Evolutionary conservation across 2,888 invertebrate genomes (phyloP).

Genomic region (Drosophila differens): DNA sequence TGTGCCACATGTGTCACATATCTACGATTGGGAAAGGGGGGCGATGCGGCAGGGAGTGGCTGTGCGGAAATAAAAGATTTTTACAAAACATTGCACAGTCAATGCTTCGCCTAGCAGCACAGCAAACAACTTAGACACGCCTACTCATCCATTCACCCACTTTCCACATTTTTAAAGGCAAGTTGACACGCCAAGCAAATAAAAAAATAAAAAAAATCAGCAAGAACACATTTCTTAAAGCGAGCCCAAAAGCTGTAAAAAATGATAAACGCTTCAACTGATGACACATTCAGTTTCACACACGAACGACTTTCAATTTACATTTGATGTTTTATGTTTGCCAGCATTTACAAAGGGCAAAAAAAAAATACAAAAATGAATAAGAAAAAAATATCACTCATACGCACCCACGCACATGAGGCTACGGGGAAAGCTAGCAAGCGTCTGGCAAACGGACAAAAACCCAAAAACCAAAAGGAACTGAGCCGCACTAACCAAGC

Average conservation of each 20-base stretch:
- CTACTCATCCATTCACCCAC: conserved; percentile 14
- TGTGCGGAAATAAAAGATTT: conserved; percentile 74
- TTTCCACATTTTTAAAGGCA: conserved; percentile 66
- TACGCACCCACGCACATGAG: conserved; percentile 77
- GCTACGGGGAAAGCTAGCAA: conserved; percentile 35
- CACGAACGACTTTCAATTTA: conserved; percentile 83
- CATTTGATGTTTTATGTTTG: conserved; percentile 81
- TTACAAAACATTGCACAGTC: conserved; percentile 75
- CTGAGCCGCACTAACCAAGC: conserved; percentile 49
- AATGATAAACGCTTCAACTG: conserved; percentile 82
- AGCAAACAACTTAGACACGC: conserved; percentile 68
- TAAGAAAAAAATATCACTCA: conserved; percentile 70
- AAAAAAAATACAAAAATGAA: conserved; percentile 17
- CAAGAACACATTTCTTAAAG: conserved; percentile 66
- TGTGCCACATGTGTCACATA: conserved; percentile 38
- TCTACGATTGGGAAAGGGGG: neutral
- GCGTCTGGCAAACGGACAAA: conserved; percentile 56
- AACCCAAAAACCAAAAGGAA: conserved; percentile 44
- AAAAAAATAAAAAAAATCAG: conserved; percentile 39
- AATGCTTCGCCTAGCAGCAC: conserved; percentile 35
- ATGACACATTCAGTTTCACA: conserved; percentile 83
- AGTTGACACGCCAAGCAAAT: conserved; percentile 71
- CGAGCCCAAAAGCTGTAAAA: conserved; percentile 71
- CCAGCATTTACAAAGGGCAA: conserved; percentile 71
- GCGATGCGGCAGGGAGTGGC: neutral